phyloP scores from a whole-genome alignment of 2,888 invertebrate genomes.

The Lithophane leautieri region DNA sequence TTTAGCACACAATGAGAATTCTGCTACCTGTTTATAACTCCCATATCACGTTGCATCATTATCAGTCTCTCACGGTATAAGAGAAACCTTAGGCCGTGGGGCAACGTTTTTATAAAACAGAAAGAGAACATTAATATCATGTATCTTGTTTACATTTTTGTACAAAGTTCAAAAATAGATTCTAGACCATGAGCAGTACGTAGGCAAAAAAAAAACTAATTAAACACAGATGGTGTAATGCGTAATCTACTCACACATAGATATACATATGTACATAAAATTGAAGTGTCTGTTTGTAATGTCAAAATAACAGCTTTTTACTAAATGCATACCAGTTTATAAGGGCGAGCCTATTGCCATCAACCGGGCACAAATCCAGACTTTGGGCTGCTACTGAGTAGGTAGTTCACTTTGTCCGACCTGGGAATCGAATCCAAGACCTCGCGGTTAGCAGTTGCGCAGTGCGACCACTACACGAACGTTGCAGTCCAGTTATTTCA shows the following conservation, averaged over 20 bases:
- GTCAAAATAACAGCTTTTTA: too few species aligned
- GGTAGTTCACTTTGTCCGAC: too few species aligned
- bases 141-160: constrained; percentile 7
- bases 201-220: not conserved
- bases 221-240: constrained; percentile 2
- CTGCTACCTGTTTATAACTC: not conserved
- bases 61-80: constrained; percentile 16
- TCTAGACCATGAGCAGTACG: not conserved
- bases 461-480: too few species aligned
- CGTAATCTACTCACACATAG: not conserved
- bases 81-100: not conserved
- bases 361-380: too few species aligned
- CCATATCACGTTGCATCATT: constrained; percentile 39
- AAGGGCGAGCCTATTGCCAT: too few species aligned
- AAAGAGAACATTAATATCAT: not conserved
- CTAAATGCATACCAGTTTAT: too few species aligned
- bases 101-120: not conserved
- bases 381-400: too few species aligned
- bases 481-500: too few species aligned
- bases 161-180: not conserved
- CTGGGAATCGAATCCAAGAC: too few species aligned
- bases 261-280: too few species aligned
- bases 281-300: too few species aligned
- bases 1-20: not conserved
- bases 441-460: too few species aligned